phyloP scores from a whole-genome alignment of 2,113 vertebrate species.

The Gambusia holbrooki region DNA sequence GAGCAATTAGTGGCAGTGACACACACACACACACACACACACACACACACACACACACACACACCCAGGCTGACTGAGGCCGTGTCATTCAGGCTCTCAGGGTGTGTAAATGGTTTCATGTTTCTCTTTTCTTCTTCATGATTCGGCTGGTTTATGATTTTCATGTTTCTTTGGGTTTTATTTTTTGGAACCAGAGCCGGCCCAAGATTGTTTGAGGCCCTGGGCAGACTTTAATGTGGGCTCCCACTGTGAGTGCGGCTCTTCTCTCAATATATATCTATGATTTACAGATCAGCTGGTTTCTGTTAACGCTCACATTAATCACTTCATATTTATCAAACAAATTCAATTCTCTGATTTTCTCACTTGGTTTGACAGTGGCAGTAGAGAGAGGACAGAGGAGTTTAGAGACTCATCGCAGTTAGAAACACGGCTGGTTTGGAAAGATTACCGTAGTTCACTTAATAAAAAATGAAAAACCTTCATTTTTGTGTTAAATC shows the following conservation, averaged over 20 bases:
- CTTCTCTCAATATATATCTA: background rate
- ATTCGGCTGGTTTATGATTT: background rate
- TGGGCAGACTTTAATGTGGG: background rate
- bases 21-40: constrained; percentile 9
- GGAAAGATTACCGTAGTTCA: no score
- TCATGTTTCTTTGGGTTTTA: background rate
- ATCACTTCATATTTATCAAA: background rate
- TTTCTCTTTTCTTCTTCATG: constrained; percentile 12
- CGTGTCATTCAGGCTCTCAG: constrained; percentile 21
- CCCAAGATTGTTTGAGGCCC: background rate
- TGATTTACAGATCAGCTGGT: background rate
- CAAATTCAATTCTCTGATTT: background rate
- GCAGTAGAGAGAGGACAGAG: no score
- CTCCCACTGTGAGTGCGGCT: no score
- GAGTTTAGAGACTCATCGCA: no score
- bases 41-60: background rate
- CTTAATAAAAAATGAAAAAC: background rate
- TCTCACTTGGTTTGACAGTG: background rate
- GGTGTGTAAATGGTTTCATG: constrained; percentile 17
- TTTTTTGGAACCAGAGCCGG: background rate
- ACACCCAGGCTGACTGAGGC: background rate
- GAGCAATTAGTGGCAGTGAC: constrained; percentile 45
- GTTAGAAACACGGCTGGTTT: no score
- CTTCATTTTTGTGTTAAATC: background rate
- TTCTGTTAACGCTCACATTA: background rate